phyloP scores from a whole-genome alignment of 37 sponge, comb jelly and placozoan genomes.

The Halichondria panicea region DNA sequence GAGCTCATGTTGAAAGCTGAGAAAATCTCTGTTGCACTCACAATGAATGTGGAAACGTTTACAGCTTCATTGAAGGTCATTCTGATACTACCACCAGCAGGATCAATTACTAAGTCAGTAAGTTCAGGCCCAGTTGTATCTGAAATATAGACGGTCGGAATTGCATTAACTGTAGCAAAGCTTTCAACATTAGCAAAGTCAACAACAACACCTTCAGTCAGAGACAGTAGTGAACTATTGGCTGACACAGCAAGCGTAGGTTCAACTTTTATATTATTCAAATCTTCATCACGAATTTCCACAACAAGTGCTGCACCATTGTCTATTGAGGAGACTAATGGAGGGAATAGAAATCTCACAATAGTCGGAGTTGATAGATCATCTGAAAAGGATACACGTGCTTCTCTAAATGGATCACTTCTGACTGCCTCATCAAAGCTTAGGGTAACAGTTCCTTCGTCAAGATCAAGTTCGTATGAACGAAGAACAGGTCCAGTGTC shows the following conservation, averaged over 20 bases:
- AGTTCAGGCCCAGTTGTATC: slow-evolving; percentile 74
- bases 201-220: slow-evolving; percentile 25
- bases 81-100: slow-evolving; percentile 5
- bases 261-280: slow-evolving; percentile 66
- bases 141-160: slow-evolving; percentile 29
- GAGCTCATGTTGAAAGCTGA: slow-evolving; percentile 38
- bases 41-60: slow-evolving; percentile 47
- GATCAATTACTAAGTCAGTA: slow-evolving; percentile 46
- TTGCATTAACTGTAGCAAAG: background rate
- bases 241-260: slow-evolving; percentile 36
- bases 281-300: slow-evolving; percentile 21
- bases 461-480: slow-evolving; percentile 60
- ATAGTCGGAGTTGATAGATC: background rate
- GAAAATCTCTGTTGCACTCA: slow-evolving; percentile 16
- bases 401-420: slow-evolving; percentile 18
- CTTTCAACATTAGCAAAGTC: slow-evolving; percentile 50
- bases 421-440: slow-evolving; percentile 84
- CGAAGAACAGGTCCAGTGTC: slow-evolving; percentile 28
- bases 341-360: background rate
- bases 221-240: slow-evolving; percentile 40
- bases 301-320: slow-evolving; percentile 46
- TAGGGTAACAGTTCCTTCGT: slow-evolving; percentile 69
- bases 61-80: slow-evolving; percentile 84
- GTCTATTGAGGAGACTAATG: slow-evolving; percentile 2
- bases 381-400: slow-evolving; percentile 46